phyloP scores from a whole-genome alignment of 2,888 invertebrate species.

The Stenolophus ochropezus region DNA sequence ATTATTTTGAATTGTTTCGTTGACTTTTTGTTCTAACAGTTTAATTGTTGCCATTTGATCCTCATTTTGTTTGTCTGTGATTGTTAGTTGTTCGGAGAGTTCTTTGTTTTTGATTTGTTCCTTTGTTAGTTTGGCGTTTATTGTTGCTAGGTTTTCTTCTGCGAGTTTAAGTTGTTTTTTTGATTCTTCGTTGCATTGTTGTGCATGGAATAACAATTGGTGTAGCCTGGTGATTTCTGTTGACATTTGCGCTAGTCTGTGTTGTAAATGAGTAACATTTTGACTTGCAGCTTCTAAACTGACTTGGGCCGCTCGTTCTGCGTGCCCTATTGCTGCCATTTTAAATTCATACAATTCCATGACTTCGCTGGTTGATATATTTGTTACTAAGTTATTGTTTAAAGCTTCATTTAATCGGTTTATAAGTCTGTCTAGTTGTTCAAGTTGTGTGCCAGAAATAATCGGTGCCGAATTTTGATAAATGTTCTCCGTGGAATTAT shows the following conservation, averaged over 20 bases:
- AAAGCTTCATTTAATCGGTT: slow-evolving; percentile 50
- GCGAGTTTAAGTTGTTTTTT: slow-evolving; percentile 67
- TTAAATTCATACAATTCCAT: slow-evolving; percentile 86
- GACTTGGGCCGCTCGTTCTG: slow-evolving; percentile 73
- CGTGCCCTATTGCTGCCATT: slow-evolving; percentile 76
- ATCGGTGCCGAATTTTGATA: slow-evolving; percentile 64
- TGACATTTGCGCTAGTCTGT: slow-evolving; percentile 73
- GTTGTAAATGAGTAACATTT: slow-evolving; percentile 74
- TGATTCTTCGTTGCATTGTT: slow-evolving; percentile 74
- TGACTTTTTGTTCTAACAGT: slow-evolving; percentile 32
- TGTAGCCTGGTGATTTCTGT: slow-evolving; percentile 73
- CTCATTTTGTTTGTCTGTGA: slow-evolving; percentile 29
- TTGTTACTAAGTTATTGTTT: background rate
- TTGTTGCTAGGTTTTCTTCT: slow-evolving; percentile 63
- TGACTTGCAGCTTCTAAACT: slow-evolving; percentile 75
- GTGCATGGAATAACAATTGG: slow-evolving; percentile 74
- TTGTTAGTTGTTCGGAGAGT: background rate
- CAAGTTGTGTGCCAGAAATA: slow-evolving; percentile 68
- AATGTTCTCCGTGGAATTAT: background rate
- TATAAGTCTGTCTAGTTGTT: slow-evolving; percentile 68
- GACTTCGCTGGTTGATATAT: slow-evolving; percentile 79
- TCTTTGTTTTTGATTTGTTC: slow-evolving; percentile 48
- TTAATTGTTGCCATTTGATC: slow-evolving; percentile 16
- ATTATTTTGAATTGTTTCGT: slow-evolving; percentile 39
- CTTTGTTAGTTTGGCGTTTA: slow-evolving; percentile 37